phyloP scores from a whole-genome alignment of 30 jellyfish, hydroid and myxozoan genomes.

The Hydra vulgaris region DNA sequence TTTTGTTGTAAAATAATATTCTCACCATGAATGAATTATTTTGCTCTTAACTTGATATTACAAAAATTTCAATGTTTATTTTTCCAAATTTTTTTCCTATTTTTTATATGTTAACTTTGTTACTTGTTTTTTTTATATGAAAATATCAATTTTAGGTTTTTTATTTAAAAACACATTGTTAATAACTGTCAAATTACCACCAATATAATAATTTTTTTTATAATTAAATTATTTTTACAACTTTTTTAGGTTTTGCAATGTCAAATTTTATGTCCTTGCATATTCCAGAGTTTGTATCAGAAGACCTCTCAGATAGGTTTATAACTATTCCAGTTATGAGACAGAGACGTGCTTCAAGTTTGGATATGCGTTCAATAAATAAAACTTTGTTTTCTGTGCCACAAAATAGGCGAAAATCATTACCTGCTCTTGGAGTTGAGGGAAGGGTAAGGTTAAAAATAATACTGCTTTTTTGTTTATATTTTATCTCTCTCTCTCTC shows the following conservation, averaged over 20 bases:
- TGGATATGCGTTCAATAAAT: conserved; percentile 40
- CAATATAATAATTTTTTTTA: no score
- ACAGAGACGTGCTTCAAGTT: conserved; percentile 70
- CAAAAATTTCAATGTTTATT: not conserved
- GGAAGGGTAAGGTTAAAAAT: conserved; percentile 63
- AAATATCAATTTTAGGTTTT: no score
- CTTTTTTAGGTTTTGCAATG: not conserved
- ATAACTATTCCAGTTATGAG: conserved; percentile 52
- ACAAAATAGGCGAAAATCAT: conserved; percentile 62
- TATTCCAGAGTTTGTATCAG: not conserved
- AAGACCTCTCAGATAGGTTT: not conserved
- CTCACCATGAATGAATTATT: no score
- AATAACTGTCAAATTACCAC: not conserved
- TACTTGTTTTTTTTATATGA: no score
- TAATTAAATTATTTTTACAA: no score
- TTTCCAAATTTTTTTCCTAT: no score
- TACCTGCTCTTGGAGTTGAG: conserved; percentile 78
- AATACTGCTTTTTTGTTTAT: no score
- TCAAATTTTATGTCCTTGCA: not conserved
- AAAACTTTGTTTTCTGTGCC: conserved; percentile 25
- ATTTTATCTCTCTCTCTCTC: no score
- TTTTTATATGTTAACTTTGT: not conserved
- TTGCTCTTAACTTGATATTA: not conserved
- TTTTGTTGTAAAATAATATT: no score
- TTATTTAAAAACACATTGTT: not conserved